These are phyloP conservation scores for Pipra filicauda DNA, from an alignment of 2,113 vertebrate genomes.

Conservation along the genomic window DNA sequence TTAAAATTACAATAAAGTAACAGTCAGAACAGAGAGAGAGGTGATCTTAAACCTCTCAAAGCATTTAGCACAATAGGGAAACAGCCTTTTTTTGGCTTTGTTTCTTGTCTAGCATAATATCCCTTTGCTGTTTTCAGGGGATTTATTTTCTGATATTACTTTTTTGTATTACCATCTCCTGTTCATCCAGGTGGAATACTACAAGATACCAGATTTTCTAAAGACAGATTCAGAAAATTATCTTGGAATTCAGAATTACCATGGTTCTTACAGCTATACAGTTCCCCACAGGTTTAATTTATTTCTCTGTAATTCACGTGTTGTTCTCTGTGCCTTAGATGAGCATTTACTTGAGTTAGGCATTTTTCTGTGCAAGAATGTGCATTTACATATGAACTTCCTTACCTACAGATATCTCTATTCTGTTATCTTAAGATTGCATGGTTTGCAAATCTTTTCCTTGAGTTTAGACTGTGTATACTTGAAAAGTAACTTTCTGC, in stretches of 20 bases:
- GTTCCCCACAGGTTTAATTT: neutral
- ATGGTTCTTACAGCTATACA: neutral
- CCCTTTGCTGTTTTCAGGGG: neutral
- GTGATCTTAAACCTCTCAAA: neutral
- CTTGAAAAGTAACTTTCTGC: neutral
- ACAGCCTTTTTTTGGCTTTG: neutral
- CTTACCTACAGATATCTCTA: neutral
- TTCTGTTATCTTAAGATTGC: neutral
- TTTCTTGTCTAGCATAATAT: neutral
- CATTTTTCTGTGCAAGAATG: neutral
- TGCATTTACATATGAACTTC: neutral
- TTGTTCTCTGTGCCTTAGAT: neutral
- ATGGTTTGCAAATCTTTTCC: neutral
- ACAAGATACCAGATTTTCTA: neutral
- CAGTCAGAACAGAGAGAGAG: neutral
- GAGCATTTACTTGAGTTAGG: neutral
- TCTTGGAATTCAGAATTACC: neutral
- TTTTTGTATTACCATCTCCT: neutral
- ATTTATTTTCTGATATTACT: neutral
- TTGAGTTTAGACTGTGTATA: neutral
- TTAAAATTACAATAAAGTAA: neutral
- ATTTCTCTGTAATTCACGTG: neutral
- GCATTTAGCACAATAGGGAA: neutral
- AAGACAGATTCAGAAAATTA: neutral
- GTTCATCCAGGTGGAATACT: neutral